These are phyloP conservation scores for Cheiracanthium punctorium DNA, from an alignment of 2,888 invertebrate species.

Conservation along the genomic window DNA sequence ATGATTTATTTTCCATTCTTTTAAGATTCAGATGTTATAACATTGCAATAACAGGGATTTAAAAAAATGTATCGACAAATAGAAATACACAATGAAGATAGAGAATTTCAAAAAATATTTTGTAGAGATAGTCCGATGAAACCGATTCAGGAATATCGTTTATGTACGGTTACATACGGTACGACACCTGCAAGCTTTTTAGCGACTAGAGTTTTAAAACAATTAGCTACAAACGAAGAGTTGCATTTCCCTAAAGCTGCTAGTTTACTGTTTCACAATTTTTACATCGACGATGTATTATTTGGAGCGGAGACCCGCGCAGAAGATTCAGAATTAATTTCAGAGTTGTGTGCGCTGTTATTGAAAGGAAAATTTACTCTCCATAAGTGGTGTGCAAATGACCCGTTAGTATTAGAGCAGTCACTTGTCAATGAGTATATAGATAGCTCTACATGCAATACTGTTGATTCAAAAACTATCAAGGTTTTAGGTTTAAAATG, in stretches of 20 bases:
- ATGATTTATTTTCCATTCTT: background rate
- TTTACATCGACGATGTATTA: slow-evolving; percentile 17
- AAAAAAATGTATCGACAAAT: slow-evolving; percentile 38
- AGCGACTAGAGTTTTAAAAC: no score
- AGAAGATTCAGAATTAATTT: background rate
- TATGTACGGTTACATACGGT: background rate
- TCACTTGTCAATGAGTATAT: no score
- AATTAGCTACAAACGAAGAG: no score
- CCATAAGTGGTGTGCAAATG: slow-evolving; percentile 14
- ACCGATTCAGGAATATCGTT: slow-evolving; percentile 6
- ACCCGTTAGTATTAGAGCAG: background rate
- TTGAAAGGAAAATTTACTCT: slow-evolving; percentile 3
- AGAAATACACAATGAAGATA: background rate
- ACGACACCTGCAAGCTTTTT: background rate
- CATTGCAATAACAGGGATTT: slow-evolving; percentile 15
- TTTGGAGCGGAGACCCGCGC: background rate
- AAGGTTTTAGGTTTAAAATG: slow-evolving; percentile 13
- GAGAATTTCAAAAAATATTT: slow-evolving; percentile 7
- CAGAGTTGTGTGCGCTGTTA: background rate
- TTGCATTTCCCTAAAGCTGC: background rate
- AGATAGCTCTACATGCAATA: background rate
- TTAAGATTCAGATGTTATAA: background rate
- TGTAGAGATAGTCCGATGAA: slow-evolving; percentile 1
- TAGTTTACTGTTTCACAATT: background rate
- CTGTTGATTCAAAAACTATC: background rate